These are phyloP conservation scores for Enteromius fasciolatus DNA, from an alignment of 2,797 vertebrate species.

Conservation along the genomic window DNA sequence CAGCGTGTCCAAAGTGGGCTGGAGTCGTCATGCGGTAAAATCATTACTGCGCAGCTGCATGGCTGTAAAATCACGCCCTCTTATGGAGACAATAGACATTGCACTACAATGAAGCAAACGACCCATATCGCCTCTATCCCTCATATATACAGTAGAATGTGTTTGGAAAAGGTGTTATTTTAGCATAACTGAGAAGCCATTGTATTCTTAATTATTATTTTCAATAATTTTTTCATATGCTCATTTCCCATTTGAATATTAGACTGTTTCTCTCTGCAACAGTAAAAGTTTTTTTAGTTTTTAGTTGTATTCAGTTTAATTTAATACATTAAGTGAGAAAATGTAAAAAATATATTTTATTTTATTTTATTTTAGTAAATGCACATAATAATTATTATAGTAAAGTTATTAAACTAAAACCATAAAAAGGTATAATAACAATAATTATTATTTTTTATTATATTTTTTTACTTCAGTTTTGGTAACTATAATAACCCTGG, in stretches of 20 bases:
- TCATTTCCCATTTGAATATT: neutral
- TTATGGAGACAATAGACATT: neutral
- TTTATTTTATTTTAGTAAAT: no score
- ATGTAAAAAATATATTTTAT: no score
- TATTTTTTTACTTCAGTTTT: neutral
- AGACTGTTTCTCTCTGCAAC: neutral
- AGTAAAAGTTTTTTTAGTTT: no score
- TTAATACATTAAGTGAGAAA: no score
- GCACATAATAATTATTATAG: no score
- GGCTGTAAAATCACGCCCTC: neutral
- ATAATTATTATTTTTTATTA: neutral
- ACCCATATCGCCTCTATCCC: neutral
- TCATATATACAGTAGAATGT: no score
- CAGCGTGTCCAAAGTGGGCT: neutral
- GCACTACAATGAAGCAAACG: neutral
- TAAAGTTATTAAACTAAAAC: no score
- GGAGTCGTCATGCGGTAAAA: neutral
- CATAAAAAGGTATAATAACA: no score
- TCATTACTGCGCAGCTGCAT: neutral
- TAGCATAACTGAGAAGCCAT: neutral
- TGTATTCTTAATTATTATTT: neutral
- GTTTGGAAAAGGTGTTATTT: neutral
- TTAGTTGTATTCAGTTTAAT: no score
- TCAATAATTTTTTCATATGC: neutral
- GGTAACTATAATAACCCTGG: neutral